These are phyloP conservation scores for Diglossa cyanea DNA, from an alignment of 2,797 vertebrate species.

Conservation along the genomic window DNA sequence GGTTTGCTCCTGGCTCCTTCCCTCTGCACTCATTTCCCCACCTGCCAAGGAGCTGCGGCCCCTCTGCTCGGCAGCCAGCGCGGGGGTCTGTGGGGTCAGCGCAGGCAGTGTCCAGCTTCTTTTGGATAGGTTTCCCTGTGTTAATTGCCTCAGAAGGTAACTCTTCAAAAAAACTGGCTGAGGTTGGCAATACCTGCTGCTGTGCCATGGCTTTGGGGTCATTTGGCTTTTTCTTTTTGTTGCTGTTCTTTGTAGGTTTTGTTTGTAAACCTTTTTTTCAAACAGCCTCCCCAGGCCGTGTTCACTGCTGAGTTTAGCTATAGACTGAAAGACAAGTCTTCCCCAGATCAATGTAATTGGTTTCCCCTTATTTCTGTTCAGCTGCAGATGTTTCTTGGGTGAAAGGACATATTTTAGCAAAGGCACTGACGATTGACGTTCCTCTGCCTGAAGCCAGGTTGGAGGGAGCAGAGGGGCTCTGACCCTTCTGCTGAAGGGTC, in stretches of 20 bases:
- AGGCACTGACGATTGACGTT: constrained; percentile 37
- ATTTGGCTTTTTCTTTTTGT: not conserved
- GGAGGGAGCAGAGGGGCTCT: not conserved
- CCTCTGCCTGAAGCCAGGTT: constrained; percentile 2
- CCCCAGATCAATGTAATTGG: not conserved
- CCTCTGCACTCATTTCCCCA: not conserved
- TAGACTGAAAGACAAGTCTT: not conserved
- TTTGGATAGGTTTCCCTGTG: not conserved
- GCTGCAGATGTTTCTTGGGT: not conserved
- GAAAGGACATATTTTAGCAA: constrained; percentile 13
- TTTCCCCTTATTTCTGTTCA: constrained; percentile 12
- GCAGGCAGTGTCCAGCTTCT: not conserved
- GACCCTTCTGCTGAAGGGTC: constrained; percentile 9
- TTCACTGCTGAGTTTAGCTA: not conserved
- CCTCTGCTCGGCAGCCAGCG: not conserved
- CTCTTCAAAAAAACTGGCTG: not conserved
- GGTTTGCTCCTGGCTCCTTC: not conserved
- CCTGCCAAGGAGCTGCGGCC: not conserved
- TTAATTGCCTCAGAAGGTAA: not conserved
- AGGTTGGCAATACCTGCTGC: not conserved
- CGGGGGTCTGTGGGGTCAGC: not conserved
- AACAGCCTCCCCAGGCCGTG: not conserved
- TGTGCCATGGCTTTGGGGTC: not conserved
- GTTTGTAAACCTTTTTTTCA: not conserved
- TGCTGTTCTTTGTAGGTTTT: not conserved